phyloP scores from a whole-genome alignment of 1,140 invertebrate genomes.

The Brachystomella parvula region DNA sequence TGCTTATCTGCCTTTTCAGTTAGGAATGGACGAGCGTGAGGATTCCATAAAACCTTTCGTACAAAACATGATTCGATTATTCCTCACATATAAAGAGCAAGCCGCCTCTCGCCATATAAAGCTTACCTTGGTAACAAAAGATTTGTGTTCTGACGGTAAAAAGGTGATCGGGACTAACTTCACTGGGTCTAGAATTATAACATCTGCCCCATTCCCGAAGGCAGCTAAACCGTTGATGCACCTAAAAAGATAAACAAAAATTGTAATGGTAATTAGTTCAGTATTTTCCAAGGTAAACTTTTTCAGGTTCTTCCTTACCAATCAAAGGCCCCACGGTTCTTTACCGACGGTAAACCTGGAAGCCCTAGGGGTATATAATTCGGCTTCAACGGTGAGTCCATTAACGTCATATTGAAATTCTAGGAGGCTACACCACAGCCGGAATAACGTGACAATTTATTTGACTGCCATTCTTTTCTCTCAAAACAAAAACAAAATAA shows the following conservation, averaged over 20 bases:
- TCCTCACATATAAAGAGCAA: too few relatives aligned
- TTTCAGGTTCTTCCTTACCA: constrained; percentile 8
- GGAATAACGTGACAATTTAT: too few relatives aligned
- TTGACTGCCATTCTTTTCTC: too few relatives aligned
- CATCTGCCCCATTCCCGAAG: constrained; percentile 27
- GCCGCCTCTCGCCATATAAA: too few relatives aligned
- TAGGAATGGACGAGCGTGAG: constrained; percentile 21
- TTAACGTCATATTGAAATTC: background rate
- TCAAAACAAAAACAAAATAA: too few relatives aligned
- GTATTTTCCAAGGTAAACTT: background rate
- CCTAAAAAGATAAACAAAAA: constrained; percentile 24
- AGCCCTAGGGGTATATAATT: constrained; percentile 1
- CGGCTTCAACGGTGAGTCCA: background rate
- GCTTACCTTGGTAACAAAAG: constrained; percentile 19
- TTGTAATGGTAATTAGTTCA: background rate
- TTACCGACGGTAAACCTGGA: constrained; percentile 4
- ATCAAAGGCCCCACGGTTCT: constrained; percentile 17
- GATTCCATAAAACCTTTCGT: constrained; percentile 30
- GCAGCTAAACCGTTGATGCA: constrained; percentile 17
- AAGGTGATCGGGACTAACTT: constrained; percentile 16
- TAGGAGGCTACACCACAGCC: too few relatives aligned
- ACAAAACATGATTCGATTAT: too few relatives aligned
- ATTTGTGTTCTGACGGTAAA: constrained; percentile 20
- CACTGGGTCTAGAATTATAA: constrained; percentile 25
- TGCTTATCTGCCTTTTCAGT: constrained; percentile 18